Base-by-base conservation (phyloP, 2,797 vertebrate species). In the Manis javanica region DNA sequence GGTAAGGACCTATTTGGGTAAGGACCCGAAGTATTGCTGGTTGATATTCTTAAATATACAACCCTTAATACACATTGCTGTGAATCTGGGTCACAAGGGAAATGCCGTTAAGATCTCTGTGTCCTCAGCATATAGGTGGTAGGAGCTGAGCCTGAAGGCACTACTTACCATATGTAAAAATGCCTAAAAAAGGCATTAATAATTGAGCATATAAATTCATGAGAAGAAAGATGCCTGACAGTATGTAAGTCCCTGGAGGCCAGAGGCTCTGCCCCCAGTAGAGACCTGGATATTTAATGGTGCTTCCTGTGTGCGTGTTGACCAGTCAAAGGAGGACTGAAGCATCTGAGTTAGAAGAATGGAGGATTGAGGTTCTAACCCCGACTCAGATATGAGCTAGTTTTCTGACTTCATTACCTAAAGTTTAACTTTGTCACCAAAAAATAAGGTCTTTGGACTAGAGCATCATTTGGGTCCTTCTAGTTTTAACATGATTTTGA, bases 141-240 rank as follows among this genome's bases (percentile, higher is more conserved):
- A 89, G 90, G 89, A 92, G 39, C 51, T 88, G 59, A 97, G 83
- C 91, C 86, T 13, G 88, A 88, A 96, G 94, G 78, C 88, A 90
- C 24, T 37, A 71, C 95, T 97, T 87, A 90, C 59, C 83, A 96
- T 96, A 95, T 87, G 95, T 95, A 96, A 97, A 97, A 97, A 95
- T 96, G 78, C 69, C 78, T 63, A 19, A 77, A 92, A 92, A 95
- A 75, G 19, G 6, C 61, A 77, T 96, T 94, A 95, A 97, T 96
- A 96, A 96, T 95, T 96, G 94, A 96, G 59, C 42, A 64, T 39
- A 49, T 90, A 83, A 37, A 79, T 71, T 96, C 75, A 81, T 29
- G 59, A 3, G 5, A 51, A 64, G 29, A 91, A 82, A 71, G 68
- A 87, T 86, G 84, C 14, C 55, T 89, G 55, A 49, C 51, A 85